These are phyloP conservation scores for Phaethon lepturus DNA, from an alignment of 2,113 vertebrate genomes.

Conservation along the genomic window DNA sequence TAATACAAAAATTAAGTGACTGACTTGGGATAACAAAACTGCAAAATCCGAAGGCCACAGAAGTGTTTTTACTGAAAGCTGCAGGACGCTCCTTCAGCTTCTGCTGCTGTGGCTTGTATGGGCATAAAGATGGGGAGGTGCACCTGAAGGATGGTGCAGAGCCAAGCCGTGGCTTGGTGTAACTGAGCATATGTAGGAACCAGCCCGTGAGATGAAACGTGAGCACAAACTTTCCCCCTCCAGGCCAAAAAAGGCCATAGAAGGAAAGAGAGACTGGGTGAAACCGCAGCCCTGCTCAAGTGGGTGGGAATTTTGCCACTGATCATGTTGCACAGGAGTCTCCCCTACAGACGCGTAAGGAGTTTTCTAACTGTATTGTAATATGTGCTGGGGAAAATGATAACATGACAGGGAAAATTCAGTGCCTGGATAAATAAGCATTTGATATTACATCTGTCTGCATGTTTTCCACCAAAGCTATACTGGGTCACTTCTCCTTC, in stretches of 20 bases:
- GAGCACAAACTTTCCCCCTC: not conserved
- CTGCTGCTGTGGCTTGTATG: not conserved
- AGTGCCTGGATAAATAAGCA: not conserved
- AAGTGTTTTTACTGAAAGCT: not conserved
- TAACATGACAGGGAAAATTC: rapidly evolving
- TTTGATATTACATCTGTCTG: not conserved
- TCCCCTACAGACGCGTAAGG: not conserved
- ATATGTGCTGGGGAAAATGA: not conserved
- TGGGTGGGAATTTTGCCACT: not conserved
- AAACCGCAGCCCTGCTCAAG: not conserved
- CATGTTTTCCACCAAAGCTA: not conserved
- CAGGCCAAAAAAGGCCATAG: not conserved
- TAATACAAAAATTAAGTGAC: not conserved
- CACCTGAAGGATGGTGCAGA: not conserved
- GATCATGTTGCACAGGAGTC: not conserved
- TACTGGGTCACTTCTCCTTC: not conserved
- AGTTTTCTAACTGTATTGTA: not conserved
- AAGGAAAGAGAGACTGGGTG: not conserved
- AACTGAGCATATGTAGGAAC: not conserved
- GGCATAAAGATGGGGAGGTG: not conserved
- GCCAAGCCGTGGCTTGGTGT: not conserved
- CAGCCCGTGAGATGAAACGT: not conserved
- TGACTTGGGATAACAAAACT: not conserved
- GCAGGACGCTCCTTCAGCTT: not conserved
- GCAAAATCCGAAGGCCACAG: not conserved